These are phyloP conservation scores for Scytalopus superciliaris DNA, from an alignment of 2,113 vertebrate genomes.

Conservation along the genomic window DNA sequence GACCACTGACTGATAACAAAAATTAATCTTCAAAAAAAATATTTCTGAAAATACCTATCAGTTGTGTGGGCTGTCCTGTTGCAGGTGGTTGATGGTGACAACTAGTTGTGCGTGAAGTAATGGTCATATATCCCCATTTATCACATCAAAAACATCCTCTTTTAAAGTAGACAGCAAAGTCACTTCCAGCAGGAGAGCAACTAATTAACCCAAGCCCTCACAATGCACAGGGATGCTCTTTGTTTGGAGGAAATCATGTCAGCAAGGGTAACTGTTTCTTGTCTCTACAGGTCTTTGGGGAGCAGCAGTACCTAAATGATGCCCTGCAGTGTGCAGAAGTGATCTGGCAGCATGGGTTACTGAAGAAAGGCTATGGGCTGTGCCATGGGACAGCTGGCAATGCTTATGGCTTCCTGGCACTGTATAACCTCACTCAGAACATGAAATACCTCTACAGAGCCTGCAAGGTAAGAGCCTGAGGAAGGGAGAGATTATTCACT, in stretches of 20 bases:
- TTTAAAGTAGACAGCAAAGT: not conserved
- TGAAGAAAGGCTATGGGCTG: slow-evolving; percentile 94
- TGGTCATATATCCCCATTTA: not conserved
- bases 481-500: not conserved
- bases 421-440: slow-evolving; percentile 87
- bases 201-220: not conserved
- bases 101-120: not conserved
- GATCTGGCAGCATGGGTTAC: slow-evolving; percentile 86
- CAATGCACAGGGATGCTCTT: not conserved
- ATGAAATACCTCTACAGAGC: slow-evolving; percentile 90
- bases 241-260: not conserved
- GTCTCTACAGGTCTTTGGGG: slow-evolving; percentile 81
- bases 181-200: not conserved
- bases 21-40: not conserved
- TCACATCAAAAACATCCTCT: not conserved
- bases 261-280: not conserved
- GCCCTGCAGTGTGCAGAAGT: slow-evolving; percentile 89
- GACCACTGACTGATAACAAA: not conserved
- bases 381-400: slow-evolving; percentile 94
- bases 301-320: slow-evolving; percentile 82
- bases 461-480: slow-evolving; percentile 83
- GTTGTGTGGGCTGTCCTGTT: not conserved
- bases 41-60: not conserved
- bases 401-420: slow-evolving; percentile 87
- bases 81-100: not conserved